A percentile compares a stretch with the other conserved stretches of the same genome.
phyloP scores from a whole-genome alignment of 2,113 vertebrate species.

The Narcine bancroftii region DNA sequence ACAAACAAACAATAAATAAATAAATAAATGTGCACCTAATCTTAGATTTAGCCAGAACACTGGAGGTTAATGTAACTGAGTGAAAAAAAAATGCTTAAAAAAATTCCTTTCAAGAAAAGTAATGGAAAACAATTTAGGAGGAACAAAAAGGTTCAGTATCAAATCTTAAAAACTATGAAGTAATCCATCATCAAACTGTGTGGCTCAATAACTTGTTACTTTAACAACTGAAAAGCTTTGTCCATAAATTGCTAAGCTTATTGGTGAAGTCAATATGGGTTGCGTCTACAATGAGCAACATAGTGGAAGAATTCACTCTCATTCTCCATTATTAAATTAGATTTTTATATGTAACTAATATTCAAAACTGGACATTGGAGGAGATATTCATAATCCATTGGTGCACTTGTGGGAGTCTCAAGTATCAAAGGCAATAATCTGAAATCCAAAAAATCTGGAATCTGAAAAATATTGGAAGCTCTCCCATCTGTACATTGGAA shows the following conservation, averaged over 20 bases:
- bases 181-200: constrained; percentile 17
- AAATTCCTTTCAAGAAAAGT: constrained; percentile 21
- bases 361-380: background rate
- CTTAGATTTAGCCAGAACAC: constrained; percentile 9
- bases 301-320: background rate
- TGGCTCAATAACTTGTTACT: background rate
- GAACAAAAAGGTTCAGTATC: background rate
- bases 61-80: constrained; percentile 6
- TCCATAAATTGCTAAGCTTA: background rate
- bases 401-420: background rate
- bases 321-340: background rate
- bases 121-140: background rate
- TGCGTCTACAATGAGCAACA: background rate
- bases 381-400: background rate
- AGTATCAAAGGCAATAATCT: background rate
- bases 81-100: background rate
- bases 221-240: background rate
- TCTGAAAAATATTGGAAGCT: background rate
- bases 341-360: background rate
- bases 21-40: constrained; percentile 15
- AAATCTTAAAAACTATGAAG: background rate
- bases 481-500: background rate
- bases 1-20: background rate
- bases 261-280: background rate
- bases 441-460: too few relatives aligned